Evolutionary conservation across 1,140 invertebrate species (phyloP), one percentile per base, ranked within the genome.

Genomic region (Apis cerana): DNA sequence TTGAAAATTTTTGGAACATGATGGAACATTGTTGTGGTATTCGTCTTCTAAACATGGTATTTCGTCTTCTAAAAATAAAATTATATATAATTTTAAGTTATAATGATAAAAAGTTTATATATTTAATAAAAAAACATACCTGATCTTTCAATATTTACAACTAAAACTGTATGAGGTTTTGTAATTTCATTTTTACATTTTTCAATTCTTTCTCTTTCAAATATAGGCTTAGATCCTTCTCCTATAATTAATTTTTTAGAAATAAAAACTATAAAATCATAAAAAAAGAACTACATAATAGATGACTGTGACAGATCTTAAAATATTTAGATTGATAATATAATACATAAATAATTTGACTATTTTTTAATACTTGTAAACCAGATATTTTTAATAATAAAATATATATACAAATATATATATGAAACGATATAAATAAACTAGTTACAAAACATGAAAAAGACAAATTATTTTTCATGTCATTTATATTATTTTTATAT

Each of bases 191-290:
- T 54, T 23, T 21, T 61, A 61, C 13, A 13, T 65, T 70, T 50
- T 90, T 86, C 58, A 91, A 77, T 83, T 91, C 91, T 80, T n/a
- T 88, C 88, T 13, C 90, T 88, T n/a, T 91, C 90, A 75, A 91
- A 91, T 75, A 91, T 91, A 23, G 91, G 89, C 52, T 90, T 91
- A 9, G 64, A 56, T 61, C 91, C 91, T 75, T 91, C 91, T 58
- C 90, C 91, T 91, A 62, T 33, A 68, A 0, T 80, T 65, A 81
- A 33, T 15, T 43, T 54, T 76, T 75, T 61, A 70, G 62, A n/a
- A 61, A 75, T 23, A 56, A 12, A 72, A 69, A 15, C 15, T 1
- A 7, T 56, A 17, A 17, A 52, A 27, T 67, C 12, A 59, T 33
- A 1, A 50, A 79, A n/a, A 33, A 0, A 62, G 43, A 80, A 56